Base-by-base conservation (phyloP, 1,140 invertebrate species). In the Globodera rostochiensis region DNA sequence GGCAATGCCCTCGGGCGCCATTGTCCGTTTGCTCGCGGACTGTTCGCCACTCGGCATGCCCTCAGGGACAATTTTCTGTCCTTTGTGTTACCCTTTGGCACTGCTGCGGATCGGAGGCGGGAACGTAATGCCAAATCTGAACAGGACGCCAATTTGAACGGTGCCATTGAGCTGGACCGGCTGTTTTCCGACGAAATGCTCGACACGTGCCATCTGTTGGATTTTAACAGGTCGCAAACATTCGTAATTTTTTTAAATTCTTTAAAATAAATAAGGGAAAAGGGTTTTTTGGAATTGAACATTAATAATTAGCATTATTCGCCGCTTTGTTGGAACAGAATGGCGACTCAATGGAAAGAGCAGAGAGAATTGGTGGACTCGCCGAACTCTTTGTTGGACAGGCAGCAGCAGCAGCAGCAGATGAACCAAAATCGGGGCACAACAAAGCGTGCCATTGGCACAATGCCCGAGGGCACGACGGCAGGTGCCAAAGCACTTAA, bases 41-140 rank as follows among this genome's bases (percentile, higher is more conserved):
- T 71, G 36, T 71, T 71, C 69, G 11, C 57, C 57, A 64, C 6
- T 36, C 69, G 69, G 36, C 69, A 36, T 11, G 25, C 69, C 19
- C n/a, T 71, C 21, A n/a, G 69, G 8, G 69, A 71, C 36, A 36
- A 71, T 47, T 71, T 71, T 47, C 69, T 71, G 36, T 71, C 69
- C 25, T 71, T 71, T 71, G 69, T 71, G 69, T 19, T 71, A 45
- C 69, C 69, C 36, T 71, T 71, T 19, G 69, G 69, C 46, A 36
- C 36, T 19, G 69, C 19, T 69, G 7, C 19, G 6, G 67, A 69
- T 13, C 67, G 36, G 36, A 8, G 36, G 0, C 36, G 36, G 11
- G 69, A 71, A 71, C 15, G 25, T 4, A 47, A 47, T 71, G 46
- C 46, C 46, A 71, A 71, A 9, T 13, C 19, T 21, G 67, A 71